Conservation (phyloP, 2,888 invertebrate species). For the Pyrrhosoma nymphula region DNA sequence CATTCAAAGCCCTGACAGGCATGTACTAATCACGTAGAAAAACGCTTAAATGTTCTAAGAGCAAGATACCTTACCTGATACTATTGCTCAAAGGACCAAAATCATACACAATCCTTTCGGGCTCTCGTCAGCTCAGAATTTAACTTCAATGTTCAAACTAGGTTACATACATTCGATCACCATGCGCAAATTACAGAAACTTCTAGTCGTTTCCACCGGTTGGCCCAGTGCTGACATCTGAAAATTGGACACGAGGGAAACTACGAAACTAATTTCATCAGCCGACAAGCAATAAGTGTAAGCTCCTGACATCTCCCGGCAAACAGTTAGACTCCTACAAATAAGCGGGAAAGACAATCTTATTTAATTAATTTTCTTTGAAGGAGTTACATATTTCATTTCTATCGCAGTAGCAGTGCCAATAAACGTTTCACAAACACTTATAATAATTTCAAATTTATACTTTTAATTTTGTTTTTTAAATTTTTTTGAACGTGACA, state of each 20-base stretch:
- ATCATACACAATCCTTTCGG: background rate
- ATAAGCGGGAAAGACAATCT: background rate
- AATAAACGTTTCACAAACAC: too few relatives aligned
- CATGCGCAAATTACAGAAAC: slow-evolving; percentile 4
- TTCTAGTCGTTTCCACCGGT: slow-evolving; percentile 64
- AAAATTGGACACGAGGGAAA: too few relatives aligned
- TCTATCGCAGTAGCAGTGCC: too few relatives aligned
- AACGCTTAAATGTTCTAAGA: too few relatives aligned
- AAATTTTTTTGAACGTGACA: too few relatives aligned
- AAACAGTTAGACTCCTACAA: background rate
- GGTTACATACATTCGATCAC: slow-evolving; percentile 24
- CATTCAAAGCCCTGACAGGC: too few relatives aligned
- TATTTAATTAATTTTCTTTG: too few relatives aligned
- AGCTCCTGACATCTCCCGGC: background rate
- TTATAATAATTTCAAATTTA: too few relatives aligned
- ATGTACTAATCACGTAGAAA: too few relatives aligned
- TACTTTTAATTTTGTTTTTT: too few relatives aligned
- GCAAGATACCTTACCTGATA: background rate
- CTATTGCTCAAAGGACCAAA: background rate
- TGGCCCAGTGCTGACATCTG: slow-evolving; percentile 2
- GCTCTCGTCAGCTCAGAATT: background rate
- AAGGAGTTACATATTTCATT: too few relatives aligned
- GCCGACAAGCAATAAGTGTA: background rate
- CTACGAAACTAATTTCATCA: background rate
- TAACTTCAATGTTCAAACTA: background rate